phyloP scores from a whole-genome alignment of 2,888 invertebrate genomes.

The Entomobrya multifasciata region DNA sequence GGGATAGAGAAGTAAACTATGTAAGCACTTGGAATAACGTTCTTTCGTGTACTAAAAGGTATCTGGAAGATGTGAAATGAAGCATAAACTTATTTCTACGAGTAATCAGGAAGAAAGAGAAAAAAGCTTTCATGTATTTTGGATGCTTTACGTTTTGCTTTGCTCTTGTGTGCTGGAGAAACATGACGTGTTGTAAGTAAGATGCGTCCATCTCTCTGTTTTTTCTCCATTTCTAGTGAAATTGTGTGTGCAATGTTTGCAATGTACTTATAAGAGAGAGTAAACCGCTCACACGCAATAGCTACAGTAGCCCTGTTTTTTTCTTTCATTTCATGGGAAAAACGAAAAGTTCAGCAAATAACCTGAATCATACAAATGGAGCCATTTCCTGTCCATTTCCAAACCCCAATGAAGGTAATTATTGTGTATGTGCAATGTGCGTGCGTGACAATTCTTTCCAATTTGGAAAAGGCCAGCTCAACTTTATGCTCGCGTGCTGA shows the following conservation, averaged over 20 bases:
- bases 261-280: neutral
- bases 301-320: neutral
- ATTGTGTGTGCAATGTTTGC: neutral
- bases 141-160: neutral
- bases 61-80: constrained; percentile 59
- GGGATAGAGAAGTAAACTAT: neutral
- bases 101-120: neutral
- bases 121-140: neutral
- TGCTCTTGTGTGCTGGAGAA: too few relatives aligned
- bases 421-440: constrained; percentile 42
- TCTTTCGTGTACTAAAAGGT: neutral
- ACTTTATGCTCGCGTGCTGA: constrained; percentile 1
- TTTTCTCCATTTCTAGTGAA: neutral
- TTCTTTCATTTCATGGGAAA: neutral
- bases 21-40: neutral
- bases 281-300: neutral
- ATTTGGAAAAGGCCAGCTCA: neutral
- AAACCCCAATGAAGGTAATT: constrained; percentile 63
- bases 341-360: constrained; percentile 45
- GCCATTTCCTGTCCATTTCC: constrained; percentile 44
- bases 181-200: neutral
- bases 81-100: constrained; percentile 40
- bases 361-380: constrained; percentile 42
- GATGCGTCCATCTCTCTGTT: neutral
- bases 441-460: constrained; percentile 53